A percentile compares a stretch with the other conserved stretches of the same genome.
Conservation (phyloP, 1,140 invertebrate species). For the Pogonomyrmex barbatus region DNA sequence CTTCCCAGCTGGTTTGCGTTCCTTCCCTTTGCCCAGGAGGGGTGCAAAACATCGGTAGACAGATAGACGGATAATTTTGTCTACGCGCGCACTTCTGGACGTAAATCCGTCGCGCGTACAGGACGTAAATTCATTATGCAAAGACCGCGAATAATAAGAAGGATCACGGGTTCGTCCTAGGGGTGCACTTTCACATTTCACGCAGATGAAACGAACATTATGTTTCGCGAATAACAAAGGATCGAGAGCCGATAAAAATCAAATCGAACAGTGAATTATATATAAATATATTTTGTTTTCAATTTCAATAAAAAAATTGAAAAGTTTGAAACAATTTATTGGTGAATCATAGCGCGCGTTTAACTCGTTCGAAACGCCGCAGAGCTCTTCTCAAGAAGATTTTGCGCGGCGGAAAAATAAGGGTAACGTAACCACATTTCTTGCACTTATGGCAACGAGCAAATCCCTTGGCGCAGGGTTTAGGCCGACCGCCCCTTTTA, state of each 20-base stretch:
- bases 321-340: background rate
- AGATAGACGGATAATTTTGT: constrained; percentile 67
- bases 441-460: constrained; percentile 54
- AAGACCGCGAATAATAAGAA: constrained; percentile 60
- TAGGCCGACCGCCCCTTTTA: constrained; percentile 60
- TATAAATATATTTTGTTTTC: background rate
- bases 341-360: background rate
- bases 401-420: constrained; percentile 37
- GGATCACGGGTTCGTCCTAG: background rate
- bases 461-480: constrained; percentile 60
- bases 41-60: constrained; percentile 58
- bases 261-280: no score
- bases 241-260: background rate
- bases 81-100: constrained; percentile 51
- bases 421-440: constrained; percentile 68
- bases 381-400: constrained; percentile 28
- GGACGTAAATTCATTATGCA: constrained; percentile 68
- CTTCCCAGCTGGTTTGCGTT: constrained; percentile 67
- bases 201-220: background rate
- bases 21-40: constrained; percentile 44
- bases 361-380: constrained; percentile 16
- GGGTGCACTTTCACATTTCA: constrained; percentile 4
- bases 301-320: background rate
- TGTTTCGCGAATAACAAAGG: background rate
- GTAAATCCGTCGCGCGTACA: constrained; percentile 59